phyloP scores from a whole-genome alignment of 1,140 invertebrate species.

The Drosophila ogumai region DNA sequence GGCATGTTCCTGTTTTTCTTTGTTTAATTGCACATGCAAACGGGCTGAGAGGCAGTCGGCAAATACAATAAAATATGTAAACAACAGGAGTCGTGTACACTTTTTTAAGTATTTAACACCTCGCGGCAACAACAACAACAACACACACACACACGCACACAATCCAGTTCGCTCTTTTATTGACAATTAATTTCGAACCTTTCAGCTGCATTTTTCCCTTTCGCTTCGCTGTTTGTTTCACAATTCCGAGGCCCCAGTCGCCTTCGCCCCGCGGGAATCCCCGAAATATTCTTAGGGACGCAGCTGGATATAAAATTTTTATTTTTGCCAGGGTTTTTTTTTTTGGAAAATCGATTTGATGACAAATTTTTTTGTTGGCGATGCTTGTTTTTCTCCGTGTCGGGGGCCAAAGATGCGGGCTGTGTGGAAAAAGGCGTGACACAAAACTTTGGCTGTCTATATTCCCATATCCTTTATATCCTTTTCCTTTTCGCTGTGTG shows the following conservation, averaged over 20 bases:
- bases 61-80: constrained; percentile 18
- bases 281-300: constrained; percentile 7
- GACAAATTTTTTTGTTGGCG: constrained; percentile 25
- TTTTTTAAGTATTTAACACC: constrained; percentile 41
- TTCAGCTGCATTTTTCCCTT: constrained; percentile 24
- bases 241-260: neutral
- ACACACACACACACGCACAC: neutral
- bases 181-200: constrained; percentile 43
- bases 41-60: neutral
- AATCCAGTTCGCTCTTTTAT: constrained; percentile 20
- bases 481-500: constrained; percentile 42
- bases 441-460: constrained; percentile 45
- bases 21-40: constrained; percentile 31
- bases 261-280: constrained; percentile 1
- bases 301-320: constrained; percentile 37
- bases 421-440: constrained; percentile 36
- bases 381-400: constrained; percentile 23
- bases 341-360: constrained; percentile 26
- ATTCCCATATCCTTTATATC: constrained; percentile 42
- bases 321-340: constrained; percentile 11
- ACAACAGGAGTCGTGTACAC: constrained; percentile 25
- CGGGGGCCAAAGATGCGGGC: constrained; percentile 22
- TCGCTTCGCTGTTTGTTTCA: constrained; percentile 19
- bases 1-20: constrained; percentile 19
- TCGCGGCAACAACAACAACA: neutral